These are phyloP conservation scores for Andrena cerasifolii DNA, from an alignment of 1,140 invertebrate species.

Conservation along the genomic window DNA sequence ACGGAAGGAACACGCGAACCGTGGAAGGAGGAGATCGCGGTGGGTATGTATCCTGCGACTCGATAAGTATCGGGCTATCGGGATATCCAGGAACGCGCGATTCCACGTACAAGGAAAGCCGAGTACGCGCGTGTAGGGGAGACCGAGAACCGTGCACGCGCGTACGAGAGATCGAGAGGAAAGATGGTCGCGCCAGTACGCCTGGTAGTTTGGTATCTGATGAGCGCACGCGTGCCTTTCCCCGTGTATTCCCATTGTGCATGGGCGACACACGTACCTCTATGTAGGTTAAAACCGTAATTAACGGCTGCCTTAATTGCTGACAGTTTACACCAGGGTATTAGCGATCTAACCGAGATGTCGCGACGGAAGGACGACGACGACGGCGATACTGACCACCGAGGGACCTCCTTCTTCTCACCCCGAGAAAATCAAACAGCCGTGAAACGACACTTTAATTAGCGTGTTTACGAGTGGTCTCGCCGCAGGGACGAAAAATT, in stretches of 20 bases:
- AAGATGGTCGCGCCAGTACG: slow-evolving; percentile 21
- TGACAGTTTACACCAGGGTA: slow-evolving; percentile 45
- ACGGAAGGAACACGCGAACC: background rate
- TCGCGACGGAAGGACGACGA: slow-evolving; percentile 30
- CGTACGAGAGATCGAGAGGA: slow-evolving; percentile 13
- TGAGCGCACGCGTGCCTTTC: slow-evolving; percentile 55
- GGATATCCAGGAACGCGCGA: slow-evolving; percentile 30
- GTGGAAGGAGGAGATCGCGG: slow-evolving; percentile 55
- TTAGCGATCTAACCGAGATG: slow-evolving; percentile 36
- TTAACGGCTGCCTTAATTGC: slow-evolving; percentile 62
- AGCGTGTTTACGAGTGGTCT: slow-evolving; percentile 28
- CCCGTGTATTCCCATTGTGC: slow-evolving; percentile 42
- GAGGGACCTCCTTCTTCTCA: slow-evolving; percentile 15
- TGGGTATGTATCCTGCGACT: slow-evolving; percentile 26
- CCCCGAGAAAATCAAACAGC: slow-evolving; percentile 55
- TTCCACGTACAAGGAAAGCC: slow-evolving; percentile 26
- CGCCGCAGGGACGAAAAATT: background rate
- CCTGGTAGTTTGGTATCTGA: slow-evolving; percentile 37
- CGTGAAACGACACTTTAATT: slow-evolving; percentile 65
- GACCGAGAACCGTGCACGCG: background rate
- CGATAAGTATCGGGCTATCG: slow-evolving; percentile 59
- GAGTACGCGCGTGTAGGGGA: background rate
- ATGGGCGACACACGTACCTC: slow-evolving; percentile 37
- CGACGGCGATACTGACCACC: background rate
- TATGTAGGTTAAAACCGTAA: slow-evolving; percentile 61